Base-by-base conservation (phyloP, 2,113 vertebrate genomes). In the Meleagris gallopavo region DNA sequence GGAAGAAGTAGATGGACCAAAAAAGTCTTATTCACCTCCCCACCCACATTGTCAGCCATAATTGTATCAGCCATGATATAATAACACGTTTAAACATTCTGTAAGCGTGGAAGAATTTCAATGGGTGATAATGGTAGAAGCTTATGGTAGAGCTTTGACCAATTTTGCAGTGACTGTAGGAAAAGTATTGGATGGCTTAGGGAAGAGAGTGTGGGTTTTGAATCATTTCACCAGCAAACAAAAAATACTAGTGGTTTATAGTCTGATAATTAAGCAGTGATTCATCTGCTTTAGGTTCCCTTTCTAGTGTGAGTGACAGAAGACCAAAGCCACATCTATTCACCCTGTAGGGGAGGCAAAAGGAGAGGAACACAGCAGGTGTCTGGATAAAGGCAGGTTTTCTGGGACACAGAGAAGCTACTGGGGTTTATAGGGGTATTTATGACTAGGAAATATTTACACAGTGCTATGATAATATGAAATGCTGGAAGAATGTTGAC, bases 81-180 rank as follows among this genome's bases (percentile, higher is more conserved):
- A 85, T 67, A 96, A 83, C 71, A 3, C 38, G 61, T 93, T 96
- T 90, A 93, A 97, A 94, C 73, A 86, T 93, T 97, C 70, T 78
- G 52, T 95, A 94, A 95, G 85, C n/a, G 71, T 65, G 61, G 79
- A 95, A 83, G 69, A 95, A 95, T 96, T 89, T 96, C 95, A 95
- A 95, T 93, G 91, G 80, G 46, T 86, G 91, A 90, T 95, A 95
- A 93, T 93, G 34, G 85, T 78, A 61, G 72, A 74, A 93, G 76
- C 83, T 91, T 74, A 83, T n/a, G 54, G 72, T 57, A 41, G 67
- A 91, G 55, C 54, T 78, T 90, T 88, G 70, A 75, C 43, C 61
- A 43, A 73, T 85, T 93, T 85, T 89, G 21, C 72, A 78, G 1
- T 81, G 36, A 45, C 32, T 78, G 18, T 83, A 57, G 89, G 50